These are phyloP conservation scores for Alethe diademata DNA, from an alignment of 2,113 vertebrate genomes.

Conservation along the genomic window DNA sequence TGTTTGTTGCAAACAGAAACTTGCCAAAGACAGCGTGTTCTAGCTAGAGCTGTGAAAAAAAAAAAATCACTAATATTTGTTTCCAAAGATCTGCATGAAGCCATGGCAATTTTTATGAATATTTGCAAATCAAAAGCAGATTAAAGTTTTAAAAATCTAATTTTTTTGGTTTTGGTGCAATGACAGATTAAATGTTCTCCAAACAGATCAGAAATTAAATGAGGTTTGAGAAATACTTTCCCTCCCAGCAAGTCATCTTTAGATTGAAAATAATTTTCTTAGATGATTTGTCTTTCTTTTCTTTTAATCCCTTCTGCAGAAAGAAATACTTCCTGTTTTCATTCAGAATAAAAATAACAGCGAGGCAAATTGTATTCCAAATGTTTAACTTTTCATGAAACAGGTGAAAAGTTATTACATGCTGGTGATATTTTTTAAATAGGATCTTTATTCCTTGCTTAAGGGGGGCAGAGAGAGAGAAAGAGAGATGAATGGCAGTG, in stretches of 20 bases:
- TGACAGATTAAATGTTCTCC: not conserved
- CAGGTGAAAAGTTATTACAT: slow-evolving; percentile 66
- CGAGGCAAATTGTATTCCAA: not conserved
- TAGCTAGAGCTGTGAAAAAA: slow-evolving; percentile 19
- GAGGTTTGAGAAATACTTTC: not conserved
- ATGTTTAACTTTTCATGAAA: slow-evolving; percentile 66
- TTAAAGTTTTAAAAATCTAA: not conserved
- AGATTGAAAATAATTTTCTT: not conserved
- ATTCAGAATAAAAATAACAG: slow-evolving; percentile 2
- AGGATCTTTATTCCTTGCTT: slow-evolving; percentile 53
- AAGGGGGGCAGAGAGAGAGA: slow-evolving; percentile 17
- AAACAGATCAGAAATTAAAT: not conserved
- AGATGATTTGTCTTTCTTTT: not conserved
- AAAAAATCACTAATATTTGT: slow-evolving; percentile 37
- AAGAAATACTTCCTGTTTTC: not conserved
- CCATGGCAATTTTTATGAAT: not conserved
- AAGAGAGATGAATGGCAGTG: slow-evolving; percentile 58
- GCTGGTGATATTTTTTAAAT: slow-evolving; percentile 27
- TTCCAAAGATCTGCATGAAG: slow-evolving; percentile 8
- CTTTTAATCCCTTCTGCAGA: not conserved
- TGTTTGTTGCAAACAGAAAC: slow-evolving; percentile 61
- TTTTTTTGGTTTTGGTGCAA: not conserved
- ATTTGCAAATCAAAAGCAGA: not conserved
- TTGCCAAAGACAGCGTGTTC: slow-evolving; percentile 53
- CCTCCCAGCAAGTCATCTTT: not conserved